A percentile compares a stretch with the other conserved stretches of the same genome.
Conservation (phyloP, 92 coral and sea anemone genomes). For the Phenganax subtilis region DNA sequence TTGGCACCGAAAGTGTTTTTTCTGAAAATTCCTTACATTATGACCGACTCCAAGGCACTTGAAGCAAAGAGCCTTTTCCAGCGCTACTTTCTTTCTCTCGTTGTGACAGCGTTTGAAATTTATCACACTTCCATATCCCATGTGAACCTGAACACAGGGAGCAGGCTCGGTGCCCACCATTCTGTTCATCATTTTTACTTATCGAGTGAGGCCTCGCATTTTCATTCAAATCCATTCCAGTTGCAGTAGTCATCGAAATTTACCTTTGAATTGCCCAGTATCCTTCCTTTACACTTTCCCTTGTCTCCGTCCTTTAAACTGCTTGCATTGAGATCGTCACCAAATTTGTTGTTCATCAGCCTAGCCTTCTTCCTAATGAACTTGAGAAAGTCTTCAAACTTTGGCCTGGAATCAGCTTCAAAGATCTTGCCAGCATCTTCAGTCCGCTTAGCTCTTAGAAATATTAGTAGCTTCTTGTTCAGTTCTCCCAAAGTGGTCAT, state of each 20-base stretch:
- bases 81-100: conserved; percentile 41
- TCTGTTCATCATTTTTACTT: too few species aligned
- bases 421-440: conserved; percentile 60
- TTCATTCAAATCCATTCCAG: too few species aligned
- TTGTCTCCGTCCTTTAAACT: too few species aligned
- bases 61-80: conserved; percentile 44
- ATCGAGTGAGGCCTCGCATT: too few species aligned
- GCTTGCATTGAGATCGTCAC: background rate
- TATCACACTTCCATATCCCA: conserved; percentile 58
- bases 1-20: conserved; percentile 46
- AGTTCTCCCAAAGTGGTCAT: conserved; percentile 54
- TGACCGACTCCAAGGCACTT: conserved; percentile 58
- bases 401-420: conserved; percentile 45
- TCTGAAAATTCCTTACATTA: conserved; percentile 44
- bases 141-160: conserved; percentile 40
- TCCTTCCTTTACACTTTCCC: too few species aligned
- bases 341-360: conserved; percentile 9
- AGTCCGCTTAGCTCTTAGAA: conserved; percentile 56
- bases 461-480: conserved; percentile 51
- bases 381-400: conserved; percentile 45
- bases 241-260: too few species aligned
- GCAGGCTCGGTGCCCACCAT: background rate
- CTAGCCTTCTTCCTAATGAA: conserved; percentile 27
- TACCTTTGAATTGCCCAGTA: too few species aligned
- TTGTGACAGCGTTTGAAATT: too few species aligned